Base-by-base conservation (phyloP, 2,888 invertebrate species). In the Neoaliturus tenellus region DNA sequence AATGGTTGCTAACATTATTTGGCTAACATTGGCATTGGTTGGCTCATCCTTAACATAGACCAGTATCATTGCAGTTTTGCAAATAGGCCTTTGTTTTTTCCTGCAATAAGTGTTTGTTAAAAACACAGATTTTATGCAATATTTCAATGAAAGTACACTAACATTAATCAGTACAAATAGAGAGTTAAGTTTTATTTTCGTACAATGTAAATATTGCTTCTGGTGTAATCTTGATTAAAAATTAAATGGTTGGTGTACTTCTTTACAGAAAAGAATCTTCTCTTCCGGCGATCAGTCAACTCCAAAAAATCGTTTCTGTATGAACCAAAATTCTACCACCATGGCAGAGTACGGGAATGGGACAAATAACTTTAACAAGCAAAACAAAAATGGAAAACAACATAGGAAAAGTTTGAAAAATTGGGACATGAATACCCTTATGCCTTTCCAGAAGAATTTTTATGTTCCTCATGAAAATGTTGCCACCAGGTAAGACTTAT, bases 371-470 rank as follows among this genome's bases (percentile, higher is more conserved):
- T 33, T 67, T 35, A 80, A 48, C 41, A 80, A 80, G 51, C 67
- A 82, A 23, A 71, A 71, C 20, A 25, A 48, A 12, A 93, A 93
- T 87, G 93, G 93, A 85, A 93, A 93, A 81, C 94, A 94, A 85
- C 95, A 96, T 6, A 98, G 98, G 8, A 94, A 95, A 86, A 93
- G 93, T 87, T 90, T 96, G 85, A 92, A 94, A 20, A 93, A 93
- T 87, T 99, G 98, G 98, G 97, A 98, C 87, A 88, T 95, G 87
- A 90, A 91, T 62, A 92, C 93, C 85, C 91, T 99, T 86, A 94
- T 95, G 88, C 95, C 96, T 12, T 98, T 99, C 89, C 93, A 96
- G 88, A 99, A 99, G 92, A 96, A 98, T 90, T 97, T 99, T 89
- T 98, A 98, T 90, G 93, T 94, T 87, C 97, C 98, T 62, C 96